Percentiles rank a stretch among this genome's conserved stretches.
Conservation (phyloP, 2,888 invertebrate genomes). For the Tenthredo notha region DNA sequence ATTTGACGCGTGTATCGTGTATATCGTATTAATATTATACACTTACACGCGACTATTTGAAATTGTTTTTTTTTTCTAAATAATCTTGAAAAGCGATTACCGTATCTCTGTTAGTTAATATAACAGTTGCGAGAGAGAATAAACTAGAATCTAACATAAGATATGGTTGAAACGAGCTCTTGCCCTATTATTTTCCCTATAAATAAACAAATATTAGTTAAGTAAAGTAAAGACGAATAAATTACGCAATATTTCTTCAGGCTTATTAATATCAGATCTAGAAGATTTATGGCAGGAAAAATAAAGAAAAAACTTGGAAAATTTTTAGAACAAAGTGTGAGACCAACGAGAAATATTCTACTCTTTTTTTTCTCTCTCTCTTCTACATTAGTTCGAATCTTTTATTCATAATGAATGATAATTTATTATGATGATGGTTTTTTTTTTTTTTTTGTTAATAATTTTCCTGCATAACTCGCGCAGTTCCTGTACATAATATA, state of each 20-base stretch:
- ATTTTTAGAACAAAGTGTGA: not conserved
- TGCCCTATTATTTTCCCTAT: not conserved
- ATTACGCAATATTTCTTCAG: not conserved
- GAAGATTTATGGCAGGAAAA: too few species aligned
- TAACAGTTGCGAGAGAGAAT: not conserved
- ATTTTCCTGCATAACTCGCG: not conserved
- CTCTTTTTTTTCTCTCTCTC: not conserved
- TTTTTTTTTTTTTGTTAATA: too few species aligned
- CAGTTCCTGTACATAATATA: not conserved
- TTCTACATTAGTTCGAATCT: not conserved
- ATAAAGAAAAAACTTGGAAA: not conserved
- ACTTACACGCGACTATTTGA: not conserved
- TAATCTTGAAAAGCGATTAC: constrained; percentile 2
- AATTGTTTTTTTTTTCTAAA: not conserved
- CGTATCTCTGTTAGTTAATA: not conserved
- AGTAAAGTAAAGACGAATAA: not conserved
- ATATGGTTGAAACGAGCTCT: not conserved
- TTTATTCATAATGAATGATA: not conserved
- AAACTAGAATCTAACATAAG: not conserved
- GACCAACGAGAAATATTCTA: not conserved
- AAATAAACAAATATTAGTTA: not conserved
- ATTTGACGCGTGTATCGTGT: not conserved
- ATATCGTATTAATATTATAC: not conserved
- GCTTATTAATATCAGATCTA: not conserved
- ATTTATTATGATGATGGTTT: not conserved